Percentiles rank a stretch among this genome's conserved stretches.
phyloP scores from a whole-genome alignment of 2,888 invertebrate species.

The Plagodis pulveraria region DNA sequence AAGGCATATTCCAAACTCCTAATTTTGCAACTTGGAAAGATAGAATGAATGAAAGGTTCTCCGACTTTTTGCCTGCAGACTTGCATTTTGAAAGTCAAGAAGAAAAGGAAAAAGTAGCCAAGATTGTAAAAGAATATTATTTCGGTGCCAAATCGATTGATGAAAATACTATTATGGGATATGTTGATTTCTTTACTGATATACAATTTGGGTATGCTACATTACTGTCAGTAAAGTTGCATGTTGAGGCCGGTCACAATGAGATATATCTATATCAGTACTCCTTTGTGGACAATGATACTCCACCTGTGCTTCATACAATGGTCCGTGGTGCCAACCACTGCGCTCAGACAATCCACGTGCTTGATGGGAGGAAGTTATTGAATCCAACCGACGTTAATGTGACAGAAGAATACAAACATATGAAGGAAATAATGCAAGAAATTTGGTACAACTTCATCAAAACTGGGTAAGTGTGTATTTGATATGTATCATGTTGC shows the following conservation, averaged over 20 bases:
- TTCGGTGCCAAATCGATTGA: conserved; percentile 50
- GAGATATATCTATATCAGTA: conserved; percentile 59
- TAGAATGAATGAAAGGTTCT: conserved; percentile 57
- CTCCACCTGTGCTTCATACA: conserved; percentile 43
- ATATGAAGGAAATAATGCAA: conserved; percentile 44
- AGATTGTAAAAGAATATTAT: conserved; percentile 52
- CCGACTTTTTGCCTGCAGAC: conserved; percentile 57
- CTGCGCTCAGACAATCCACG: conserved; percentile 47
- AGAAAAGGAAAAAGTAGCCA: conserved; percentile 48
- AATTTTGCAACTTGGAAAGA: conserved; percentile 48
- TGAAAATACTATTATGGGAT: conserved; percentile 46
- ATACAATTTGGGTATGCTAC: conserved; percentile 45
- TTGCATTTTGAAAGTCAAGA: conserved; percentile 50
- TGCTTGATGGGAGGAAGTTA: conserved; percentile 34
- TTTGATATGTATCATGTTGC: no score
- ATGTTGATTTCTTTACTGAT: conserved; percentile 66
- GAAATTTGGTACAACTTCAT: conserved; percentile 58
- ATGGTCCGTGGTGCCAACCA: conserved; percentile 47
- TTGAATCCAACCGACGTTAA: conserved; percentile 14
- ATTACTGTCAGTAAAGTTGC: conserved; percentile 45
- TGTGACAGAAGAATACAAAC: conserved; percentile 38
- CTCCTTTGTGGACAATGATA: conserved; percentile 48
- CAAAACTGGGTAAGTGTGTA: conserved; percentile 45
- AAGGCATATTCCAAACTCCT: conserved; percentile 41
- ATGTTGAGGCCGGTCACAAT: conserved; percentile 51